phyloP scores from a whole-genome alignment of 53 echinoderm and acorn worm species.

The Actinopyga echinites region DNA sequence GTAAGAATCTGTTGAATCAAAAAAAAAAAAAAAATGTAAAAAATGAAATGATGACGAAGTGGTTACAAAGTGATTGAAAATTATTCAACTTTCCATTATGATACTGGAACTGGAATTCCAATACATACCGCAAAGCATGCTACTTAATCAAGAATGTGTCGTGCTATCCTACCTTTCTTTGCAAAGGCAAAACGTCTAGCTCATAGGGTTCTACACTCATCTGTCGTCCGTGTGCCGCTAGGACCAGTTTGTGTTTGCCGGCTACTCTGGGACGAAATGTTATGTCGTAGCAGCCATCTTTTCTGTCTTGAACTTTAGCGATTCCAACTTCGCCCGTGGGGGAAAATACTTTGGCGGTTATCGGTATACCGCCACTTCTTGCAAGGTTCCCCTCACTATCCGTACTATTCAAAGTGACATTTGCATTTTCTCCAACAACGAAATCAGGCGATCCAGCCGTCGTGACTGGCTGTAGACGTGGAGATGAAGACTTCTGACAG shows the following conservation, averaged over 20 bases:
- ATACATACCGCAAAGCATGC: too few relatives aligned
- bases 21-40: not conserved
- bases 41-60: too few relatives aligned
- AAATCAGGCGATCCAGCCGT: constrained; percentile 60
- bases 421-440: constrained; percentile 71
- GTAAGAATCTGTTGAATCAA: constrained; percentile 55
- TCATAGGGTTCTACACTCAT: constrained; percentile 80
- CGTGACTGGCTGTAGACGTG: constrained; percentile 57
- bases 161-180: constrained; percentile 50
- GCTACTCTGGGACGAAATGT: constrained; percentile 83
- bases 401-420: constrained; percentile 66
- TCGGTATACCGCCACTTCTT: constrained; percentile 64
- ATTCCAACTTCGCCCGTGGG: constrained; percentile 94
- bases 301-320: constrained; percentile 75
- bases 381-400: constrained; percentile 61
- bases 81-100: too few relatives aligned
- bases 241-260: constrained; percentile 79
- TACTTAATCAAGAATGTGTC: not conserved
- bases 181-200: constrained; percentile 67
- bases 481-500: constrained; percentile 46
- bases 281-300: constrained; percentile 88
- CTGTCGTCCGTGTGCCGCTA: constrained; percentile 89
- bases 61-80: too few relatives aligned
- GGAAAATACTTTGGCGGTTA: constrained; percentile 88
- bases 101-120: too few relatives aligned